Base-by-base conservation (phyloP, 2,888 invertebrate genomes). In the Eledone cirrhosa region DNA sequence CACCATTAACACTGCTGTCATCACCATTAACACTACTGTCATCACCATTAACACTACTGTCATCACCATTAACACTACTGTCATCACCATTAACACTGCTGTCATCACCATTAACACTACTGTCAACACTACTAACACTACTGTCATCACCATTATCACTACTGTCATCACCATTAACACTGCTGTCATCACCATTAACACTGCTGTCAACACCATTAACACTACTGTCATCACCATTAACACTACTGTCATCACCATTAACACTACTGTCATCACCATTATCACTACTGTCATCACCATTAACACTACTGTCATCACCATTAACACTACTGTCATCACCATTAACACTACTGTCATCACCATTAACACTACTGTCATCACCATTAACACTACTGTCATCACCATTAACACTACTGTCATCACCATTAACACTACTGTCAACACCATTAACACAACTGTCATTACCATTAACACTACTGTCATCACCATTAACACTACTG, bases 201-300 rank as follows among this genome's bases (percentile, higher is more conserved):
- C n/a, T n/a, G n/a, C n/a, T n/a, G n/a, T n/a, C n/a, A n/a, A n/a
- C n/a, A n/a, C n/a, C n/a, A n/a, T n/a, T n/a, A 59, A 19, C 59
- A 59, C n/a, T n/a, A n/a, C 81, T 81, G 27, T 85, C 85, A 59
- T 27, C 53, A 47, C 53, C 77, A 8, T 29, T 24, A 31, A 78
- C 78, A 33, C 48, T 41, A 27, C 86, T 63, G 19, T 85, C 78
- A 65, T 84, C 84, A 0, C 81, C 78, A 11, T 76, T 31, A 8
- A 80, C 81, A 22, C 83, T 81, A 14, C 48, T 67, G 22, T 80
- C 78, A 63, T 83, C 81, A 16, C 82, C 81, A 80, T 59, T n/a
- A 59, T 59, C 16, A 19, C n/a, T 16, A 19, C 59, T 19, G 16
- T n/a, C 16, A 19, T n/a, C 16, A 59, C n/a, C 59, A 59, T 59